phyloP scores from a whole-genome alignment of 1,140 invertebrate species.

The Pentalonia nigronervosa region DNA sequence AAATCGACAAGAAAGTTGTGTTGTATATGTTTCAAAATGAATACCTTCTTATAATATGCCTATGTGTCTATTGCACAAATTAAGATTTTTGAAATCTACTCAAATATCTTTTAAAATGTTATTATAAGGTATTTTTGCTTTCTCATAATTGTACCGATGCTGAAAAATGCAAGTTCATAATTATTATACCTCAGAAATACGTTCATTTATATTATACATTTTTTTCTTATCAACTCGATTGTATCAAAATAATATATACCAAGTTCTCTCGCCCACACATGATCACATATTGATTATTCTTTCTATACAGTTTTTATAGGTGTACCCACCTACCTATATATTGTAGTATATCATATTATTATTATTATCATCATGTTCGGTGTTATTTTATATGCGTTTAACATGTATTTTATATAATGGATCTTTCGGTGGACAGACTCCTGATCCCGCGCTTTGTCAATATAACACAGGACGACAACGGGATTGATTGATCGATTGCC shows the following conservation, averaged over 20 bases:
- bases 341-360: background rate
- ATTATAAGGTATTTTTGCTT: no score
- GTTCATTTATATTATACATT: background rate
- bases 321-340: background rate
- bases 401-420: conserved; percentile 4
- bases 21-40: no score
- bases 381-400: background rate
- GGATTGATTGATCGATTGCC: background rate
- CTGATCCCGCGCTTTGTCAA: background rate
- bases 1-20: no score
- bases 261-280: background rate
- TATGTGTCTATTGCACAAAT: no score
- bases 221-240: background rate
- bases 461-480: background rate
- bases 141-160: no score
- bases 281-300: background rate
- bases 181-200: background rate
- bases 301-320: background rate
- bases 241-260: background rate
- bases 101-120: no score
- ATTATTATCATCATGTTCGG: background rate
- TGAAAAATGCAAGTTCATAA: no score
- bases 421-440: background rate
- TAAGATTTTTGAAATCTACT: no score
- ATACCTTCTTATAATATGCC: no score